Conservation (phyloP, 1,140 invertebrate genomes). For the Limonius californicus region DNA sequence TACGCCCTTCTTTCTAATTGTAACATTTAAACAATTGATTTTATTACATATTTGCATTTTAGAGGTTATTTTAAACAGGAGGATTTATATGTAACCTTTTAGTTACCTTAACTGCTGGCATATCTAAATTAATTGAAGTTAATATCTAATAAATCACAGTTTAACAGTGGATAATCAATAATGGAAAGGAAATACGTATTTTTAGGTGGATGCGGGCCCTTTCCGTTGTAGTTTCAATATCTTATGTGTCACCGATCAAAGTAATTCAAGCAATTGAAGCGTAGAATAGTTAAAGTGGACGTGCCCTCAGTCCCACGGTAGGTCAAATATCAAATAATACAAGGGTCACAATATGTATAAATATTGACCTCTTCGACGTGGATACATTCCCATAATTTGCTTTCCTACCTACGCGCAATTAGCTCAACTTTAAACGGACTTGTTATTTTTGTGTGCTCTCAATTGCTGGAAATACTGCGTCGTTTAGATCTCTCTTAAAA, state of each 20-base stretch:
- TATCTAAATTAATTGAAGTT: too few species aligned
- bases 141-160: too few species aligned
- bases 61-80: too few species aligned
- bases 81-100: too few species aligned
- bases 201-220: neutral
- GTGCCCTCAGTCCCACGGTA: slow-evolving; percentile 10
- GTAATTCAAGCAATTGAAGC: slow-evolving; percentile 12
- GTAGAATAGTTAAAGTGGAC: slow-evolving; percentile 3
- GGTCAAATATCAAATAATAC: slow-evolving; percentile 15
- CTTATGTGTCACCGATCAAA: slow-evolving; percentile 13
- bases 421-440: neutral
- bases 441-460: slow-evolving; percentile 12
- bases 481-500: neutral
- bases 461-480: slow-evolving; percentile 13
- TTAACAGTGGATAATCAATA: too few species aligned
- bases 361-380: slow-evolving; percentile 17
- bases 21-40: too few species aligned
- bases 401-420: slow-evolving; percentile 15
- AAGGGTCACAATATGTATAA: slow-evolving; percentile 15
- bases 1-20: too few species aligned
- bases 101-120: too few species aligned
- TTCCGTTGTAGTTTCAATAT: neutral
- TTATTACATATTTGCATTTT: too few species aligned
- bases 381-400: slow-evolving; percentile 15
- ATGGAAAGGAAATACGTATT: too few species aligned